Evolutionary conservation across 1,140 invertebrate genomes (phyloP), one percentile per base, ranked within the genome.

Genomic region (Drosophila pandora): DNA sequence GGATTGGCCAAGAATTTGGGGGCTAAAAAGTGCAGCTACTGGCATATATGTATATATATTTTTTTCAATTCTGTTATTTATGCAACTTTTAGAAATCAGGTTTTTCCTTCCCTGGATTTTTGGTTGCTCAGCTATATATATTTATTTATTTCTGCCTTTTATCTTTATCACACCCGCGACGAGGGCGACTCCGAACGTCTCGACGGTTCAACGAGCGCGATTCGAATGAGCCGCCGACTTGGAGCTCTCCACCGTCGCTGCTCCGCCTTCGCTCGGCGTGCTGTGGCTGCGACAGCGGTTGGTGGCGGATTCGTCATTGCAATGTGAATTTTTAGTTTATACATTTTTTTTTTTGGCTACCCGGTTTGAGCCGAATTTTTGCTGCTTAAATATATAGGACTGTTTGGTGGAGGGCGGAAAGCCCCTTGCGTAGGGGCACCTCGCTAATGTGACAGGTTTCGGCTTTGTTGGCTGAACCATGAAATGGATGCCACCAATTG

Each of bases 181-280:
- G 68, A 37, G 12, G 58, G 62, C 82, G 83, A 68, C 76, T 82
- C 34, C 30, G 47, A 57, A 75, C 72, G 71, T 65, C 71, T 75
- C 71, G 83, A 63, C 70, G 79, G 70, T 88, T 76, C 82, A 69
- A 71, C 83, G 79, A 85, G 80, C 82, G 75, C 82, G 79, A 64
- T 65, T 50, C 82, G 82, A 87, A 88, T 87, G 81, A 76, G 54
- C 67, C 65, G 28, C 53, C 34, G 64, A 61, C 47, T 52, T 39
- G 59, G 47, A 5, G 8, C 21, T 72, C 77, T 79, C 76, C 69
- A 81, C 73, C 75, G 61, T 25, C 13, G 41, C 45, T 61, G 62
- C 30, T 71, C 34, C 63, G 49, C 65, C 62, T 50, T 47, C 72
- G 61, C 72, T 53, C 34, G 43, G 54, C 50, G 21, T 21, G 41